Percentiles rank a stretch among this genome's conserved stretches.
Evolutionary conservation across 2,113 vertebrate genomes (phyloP).

Genomic region (Crotalus helleri): DNA sequence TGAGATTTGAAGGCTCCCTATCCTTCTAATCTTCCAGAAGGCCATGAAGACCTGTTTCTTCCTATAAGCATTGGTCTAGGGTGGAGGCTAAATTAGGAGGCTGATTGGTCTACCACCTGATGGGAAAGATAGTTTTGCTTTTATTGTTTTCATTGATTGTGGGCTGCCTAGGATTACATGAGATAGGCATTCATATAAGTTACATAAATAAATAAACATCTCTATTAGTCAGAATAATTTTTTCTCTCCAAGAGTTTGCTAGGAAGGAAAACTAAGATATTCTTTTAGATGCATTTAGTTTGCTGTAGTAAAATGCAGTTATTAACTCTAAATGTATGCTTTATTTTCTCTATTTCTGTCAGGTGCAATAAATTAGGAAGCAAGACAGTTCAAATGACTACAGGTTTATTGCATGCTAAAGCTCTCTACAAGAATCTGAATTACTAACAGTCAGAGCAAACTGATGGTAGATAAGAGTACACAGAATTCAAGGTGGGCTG

Average conservation of each 20-base stretch:
- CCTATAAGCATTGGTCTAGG: not conserved
- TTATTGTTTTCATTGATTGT: not conserved
- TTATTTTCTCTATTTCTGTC: not conserved
- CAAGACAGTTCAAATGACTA: not conserved
- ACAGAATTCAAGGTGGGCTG: not conserved
- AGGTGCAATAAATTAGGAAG: not conserved
- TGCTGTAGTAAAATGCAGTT: conserved; percentile 43
- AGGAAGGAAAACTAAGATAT: not conserved
- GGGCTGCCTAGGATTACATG: not conserved
- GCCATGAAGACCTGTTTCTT: not conserved
- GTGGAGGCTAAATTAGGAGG: not conserved
- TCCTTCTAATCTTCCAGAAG: not conserved
- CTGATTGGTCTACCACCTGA: not conserved
- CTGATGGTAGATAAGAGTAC: not conserved
- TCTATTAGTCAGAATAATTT: not conserved
- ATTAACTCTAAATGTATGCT: conserved; percentile 39
- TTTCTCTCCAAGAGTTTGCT: not conserved
- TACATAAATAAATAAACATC: not conserved
- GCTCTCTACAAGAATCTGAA: no score
- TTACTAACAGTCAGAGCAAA: no score
- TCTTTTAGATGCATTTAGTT: not conserved
- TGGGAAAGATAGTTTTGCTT: not conserved
- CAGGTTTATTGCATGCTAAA: not conserved
- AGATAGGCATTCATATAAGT: not conserved
- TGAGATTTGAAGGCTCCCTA: not conserved